phyloP scores from a whole-genome alignment of 2,888 invertebrate species.

The Malachius bipustulatus region DNA sequence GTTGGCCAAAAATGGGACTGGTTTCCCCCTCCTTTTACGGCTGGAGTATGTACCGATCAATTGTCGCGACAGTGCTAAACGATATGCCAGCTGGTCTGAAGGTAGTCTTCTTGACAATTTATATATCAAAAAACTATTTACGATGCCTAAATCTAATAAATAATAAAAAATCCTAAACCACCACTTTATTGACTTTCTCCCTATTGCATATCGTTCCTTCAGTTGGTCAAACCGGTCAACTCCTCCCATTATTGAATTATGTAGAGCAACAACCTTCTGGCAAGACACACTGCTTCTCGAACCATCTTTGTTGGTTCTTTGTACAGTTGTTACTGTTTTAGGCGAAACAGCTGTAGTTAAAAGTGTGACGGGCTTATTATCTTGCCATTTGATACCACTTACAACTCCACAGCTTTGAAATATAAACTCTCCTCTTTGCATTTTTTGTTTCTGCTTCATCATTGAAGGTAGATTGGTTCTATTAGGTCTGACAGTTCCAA shows the following conservation, averaged over 20 bases:
- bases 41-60: neutral
- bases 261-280: neutral
- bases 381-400: slow-evolving; percentile 1
- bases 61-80: neutral
- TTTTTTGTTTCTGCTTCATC: slow-evolving; percentile 1
- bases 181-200: neutral
- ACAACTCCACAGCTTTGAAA: neutral
- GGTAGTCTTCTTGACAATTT: neutral
- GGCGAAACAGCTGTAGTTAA: slow-evolving; percentile 1
- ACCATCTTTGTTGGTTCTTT: slow-evolving; percentile 3
- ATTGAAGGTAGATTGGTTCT: neutral
- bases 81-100: neutral
- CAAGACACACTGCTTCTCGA: slow-evolving; percentile 1
- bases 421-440: slow-evolving; percentile 1
- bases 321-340: neutral
- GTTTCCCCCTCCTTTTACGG: neutral
- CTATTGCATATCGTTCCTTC: slow-evolving; percentile 2
- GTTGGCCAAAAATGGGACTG: neutral
- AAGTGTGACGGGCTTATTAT: neutral
- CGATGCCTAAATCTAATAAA: neutral
- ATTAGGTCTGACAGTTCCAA: neutral
- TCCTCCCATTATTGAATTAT: neutral
- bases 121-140: neutral
- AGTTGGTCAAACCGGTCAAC: slow-evolving; percentile 1
- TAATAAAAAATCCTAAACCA: slow-evolving; percentile 1